Evolutionary conservation across 2,797 vertebrate genomes (phyloP).

Genomic region (Galaxias olidus): DNA sequence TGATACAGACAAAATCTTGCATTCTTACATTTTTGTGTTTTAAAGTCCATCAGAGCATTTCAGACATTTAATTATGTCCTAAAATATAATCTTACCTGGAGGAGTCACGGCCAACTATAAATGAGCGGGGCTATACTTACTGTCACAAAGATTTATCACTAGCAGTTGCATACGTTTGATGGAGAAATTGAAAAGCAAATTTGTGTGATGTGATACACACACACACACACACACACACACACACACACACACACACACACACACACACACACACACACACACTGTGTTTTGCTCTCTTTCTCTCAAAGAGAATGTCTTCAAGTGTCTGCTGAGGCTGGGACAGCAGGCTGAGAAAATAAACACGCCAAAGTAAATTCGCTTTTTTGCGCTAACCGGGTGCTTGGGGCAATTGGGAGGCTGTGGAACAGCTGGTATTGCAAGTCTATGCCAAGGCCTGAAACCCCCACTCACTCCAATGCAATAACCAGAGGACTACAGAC

Average conservation of each 20-base stretch:
- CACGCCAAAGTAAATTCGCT: conserved; percentile 33
- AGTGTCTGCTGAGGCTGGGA: conserved; percentile 21
- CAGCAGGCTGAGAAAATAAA: conserved; percentile 20
- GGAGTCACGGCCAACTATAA: background rate
- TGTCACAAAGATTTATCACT: background rate
- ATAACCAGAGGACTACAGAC: background rate
- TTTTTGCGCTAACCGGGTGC: conserved; percentile 24
- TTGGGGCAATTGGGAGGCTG: conserved; percentile 13
- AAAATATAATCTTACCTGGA: background rate
- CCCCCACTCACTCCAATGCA: background rate
- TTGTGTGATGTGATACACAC: background rate
- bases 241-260: background rate
- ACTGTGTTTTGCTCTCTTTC: too few species aligned
- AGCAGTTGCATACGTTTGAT: background rate
- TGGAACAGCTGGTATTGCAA: conserved; percentile 32
- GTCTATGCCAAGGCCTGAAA: conserved; percentile 28
- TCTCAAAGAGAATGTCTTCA: background rate
- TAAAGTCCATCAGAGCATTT: background rate
- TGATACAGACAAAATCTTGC: too few species aligned
- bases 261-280: conserved; percentile 2
- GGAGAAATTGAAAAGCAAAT: background rate
- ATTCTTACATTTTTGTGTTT: too few species aligned
- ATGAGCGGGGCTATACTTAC: background rate
- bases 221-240: background rate
- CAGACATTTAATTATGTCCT: background rate